These are phyloP conservation scores for Trachelus troglodyta DNA, from an alignment of 2,888 invertebrate species.

Conservation along the genomic window DNA sequence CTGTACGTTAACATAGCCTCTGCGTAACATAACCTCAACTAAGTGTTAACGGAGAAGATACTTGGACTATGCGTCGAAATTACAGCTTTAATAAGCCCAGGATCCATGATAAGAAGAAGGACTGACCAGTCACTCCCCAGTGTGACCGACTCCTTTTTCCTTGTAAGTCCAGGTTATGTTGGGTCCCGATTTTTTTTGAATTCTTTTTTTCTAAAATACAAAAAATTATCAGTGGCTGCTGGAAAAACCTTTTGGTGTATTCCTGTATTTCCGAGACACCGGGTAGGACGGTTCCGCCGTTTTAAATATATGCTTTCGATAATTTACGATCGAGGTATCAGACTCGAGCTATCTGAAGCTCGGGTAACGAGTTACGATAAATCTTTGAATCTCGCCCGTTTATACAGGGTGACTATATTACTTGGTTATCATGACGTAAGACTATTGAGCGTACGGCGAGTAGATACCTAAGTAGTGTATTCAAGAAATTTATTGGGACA, in stretches of 20 bases:
- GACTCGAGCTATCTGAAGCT: constrained; percentile 32
- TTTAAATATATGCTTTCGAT: constrained; percentile 26
- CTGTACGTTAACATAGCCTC: neutral
- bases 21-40: neutral
- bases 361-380: constrained; percentile 44
- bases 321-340: constrained; percentile 28
- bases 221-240: neutral
- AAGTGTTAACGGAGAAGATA: constrained; percentile 21
- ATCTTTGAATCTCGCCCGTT: constrained; percentile 33
- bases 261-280: constrained; percentile 15
- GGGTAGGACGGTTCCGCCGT: constrained; percentile 11
- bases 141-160: neutral
- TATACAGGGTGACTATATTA: neutral
- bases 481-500: too few relatives aligned
- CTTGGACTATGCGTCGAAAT: constrained; percentile 38
- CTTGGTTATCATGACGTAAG: neutral
- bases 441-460: neutral
- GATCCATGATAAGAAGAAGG: constrained; percentile 23
- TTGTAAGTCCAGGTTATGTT: neutral
- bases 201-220: neutral
- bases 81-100: constrained; percentile 35
- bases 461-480: neutral
- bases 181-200: neutral
- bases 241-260: neutral
- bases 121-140: constrained; percentile 17